Evolutionary conservation across 2,888 invertebrate genomes (phyloP).

Genomic region (Drosophila mimetica): DNA sequence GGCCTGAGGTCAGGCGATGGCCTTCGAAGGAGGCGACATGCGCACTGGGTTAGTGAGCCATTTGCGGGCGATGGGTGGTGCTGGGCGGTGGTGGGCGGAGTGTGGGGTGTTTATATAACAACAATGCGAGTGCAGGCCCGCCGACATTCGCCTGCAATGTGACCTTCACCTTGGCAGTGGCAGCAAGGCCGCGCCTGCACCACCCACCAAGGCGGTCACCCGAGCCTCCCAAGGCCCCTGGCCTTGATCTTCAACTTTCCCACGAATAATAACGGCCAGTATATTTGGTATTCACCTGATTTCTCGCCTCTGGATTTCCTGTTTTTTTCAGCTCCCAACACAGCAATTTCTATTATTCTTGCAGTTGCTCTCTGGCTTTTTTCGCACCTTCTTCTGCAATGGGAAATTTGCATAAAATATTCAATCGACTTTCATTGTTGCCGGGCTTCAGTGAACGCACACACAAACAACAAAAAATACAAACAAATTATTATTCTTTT

Average conservation of each 20-base stretch:
- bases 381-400: constrained; percentile 29
- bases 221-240: constrained; percentile 6
- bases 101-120: constrained; percentile 69
- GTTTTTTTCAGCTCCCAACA: constrained; percentile 13
- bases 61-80: constrained; percentile 10
- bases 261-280: constrained; percentile 2
- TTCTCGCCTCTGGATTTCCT: constrained; percentile 26
- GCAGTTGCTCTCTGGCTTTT: background rate
- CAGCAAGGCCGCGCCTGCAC: constrained; percentile 29
- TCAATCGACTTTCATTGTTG: constrained; percentile 60
- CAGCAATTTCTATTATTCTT: constrained; percentile 35
- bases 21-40: constrained; percentile 51
- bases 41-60: constrained; percentile 66
- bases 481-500: constrained; percentile 32
- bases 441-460: constrained; percentile 57
- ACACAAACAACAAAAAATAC: constrained; percentile 21
- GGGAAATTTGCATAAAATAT: constrained; percentile 68
- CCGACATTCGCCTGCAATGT: constrained; percentile 52
- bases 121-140: constrained; percentile 50
- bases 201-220: constrained; percentile 17
- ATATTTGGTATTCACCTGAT: constrained; percentile 15
- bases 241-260: constrained; percentile 68
- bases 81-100: background rate
- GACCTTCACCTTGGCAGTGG: constrained; percentile 78
- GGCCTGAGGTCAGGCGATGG: constrained; percentile 17